phyloP scores from a whole-genome alignment of 2,113 vertebrate genomes.

The Symphodus melops region DNA sequence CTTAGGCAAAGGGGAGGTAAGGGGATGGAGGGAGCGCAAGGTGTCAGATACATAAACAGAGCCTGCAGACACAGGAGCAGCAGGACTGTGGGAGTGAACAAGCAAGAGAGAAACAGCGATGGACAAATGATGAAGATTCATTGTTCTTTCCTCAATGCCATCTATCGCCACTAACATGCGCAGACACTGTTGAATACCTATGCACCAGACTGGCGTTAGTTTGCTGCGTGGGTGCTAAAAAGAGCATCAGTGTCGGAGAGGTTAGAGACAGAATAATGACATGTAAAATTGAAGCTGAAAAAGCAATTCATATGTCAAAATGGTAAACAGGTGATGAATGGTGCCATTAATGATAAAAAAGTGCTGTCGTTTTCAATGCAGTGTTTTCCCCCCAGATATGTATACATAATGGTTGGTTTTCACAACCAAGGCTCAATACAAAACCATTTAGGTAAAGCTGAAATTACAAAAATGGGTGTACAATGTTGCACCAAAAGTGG shows the following conservation, averaged over 20 bases:
- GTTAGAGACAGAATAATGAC: conserved; percentile 37
- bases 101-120: conserved; percentile 25
- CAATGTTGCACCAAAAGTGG: too few species aligned
- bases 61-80: conserved; percentile 42
- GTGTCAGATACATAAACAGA: conserved; percentile 32
- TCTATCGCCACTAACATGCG: conserved; percentile 61
- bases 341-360: conserved; percentile 2
- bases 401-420: conserved; percentile 1
- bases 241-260: conserved; percentile 46
- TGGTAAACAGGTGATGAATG: conserved; percentile 21
- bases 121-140: conserved; percentile 70
- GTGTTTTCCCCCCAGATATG: neutral
- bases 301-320: conserved; percentile 26
- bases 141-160: conserved; percentile 43
- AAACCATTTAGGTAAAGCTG: conserved; percentile 4
- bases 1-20: conserved; percentile 1
- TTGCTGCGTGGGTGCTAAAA: conserved; percentile 35
- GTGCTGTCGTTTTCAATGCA: conserved; percentile 5
- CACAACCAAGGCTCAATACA: neutral
- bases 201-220: conserved; percentile 34
- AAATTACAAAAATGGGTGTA: neutral
- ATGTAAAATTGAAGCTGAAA: conserved; percentile 22
- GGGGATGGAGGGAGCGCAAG: neutral
- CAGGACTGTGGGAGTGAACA: conserved; percentile 44
- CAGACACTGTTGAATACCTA: conserved; percentile 43